Conservation (phyloP, 1,140 invertebrate genomes). For the Phenacoccus solenopsis region DNA sequence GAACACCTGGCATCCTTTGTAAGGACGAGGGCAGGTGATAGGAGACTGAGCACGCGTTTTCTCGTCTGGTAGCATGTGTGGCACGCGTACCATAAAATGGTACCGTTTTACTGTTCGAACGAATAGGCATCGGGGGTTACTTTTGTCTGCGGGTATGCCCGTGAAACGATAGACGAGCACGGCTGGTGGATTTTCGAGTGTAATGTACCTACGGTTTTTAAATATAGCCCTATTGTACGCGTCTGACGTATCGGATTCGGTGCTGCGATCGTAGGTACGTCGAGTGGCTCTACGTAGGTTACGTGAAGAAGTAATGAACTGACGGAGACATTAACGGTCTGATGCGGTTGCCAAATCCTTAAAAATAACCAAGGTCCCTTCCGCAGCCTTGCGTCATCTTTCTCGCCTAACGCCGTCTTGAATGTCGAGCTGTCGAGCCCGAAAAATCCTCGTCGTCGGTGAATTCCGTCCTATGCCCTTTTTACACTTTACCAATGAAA, state of each 20-base stretch:
- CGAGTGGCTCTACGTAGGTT: too few species aligned
- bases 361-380: conserved; percentile 14
- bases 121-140: background rate
- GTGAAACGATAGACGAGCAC: background rate
- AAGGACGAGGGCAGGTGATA: conserved; percentile 1
- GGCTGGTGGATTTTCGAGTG: too few species aligned
- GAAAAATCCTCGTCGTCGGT: background rate
- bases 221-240: too few species aligned
- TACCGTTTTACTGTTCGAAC: background rate
- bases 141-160: background rate
- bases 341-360: conserved; percentile 6
- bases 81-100: background rate
- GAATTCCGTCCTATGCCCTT: background rate
- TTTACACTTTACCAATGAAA: background rate
- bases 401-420: background rate
- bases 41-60: background rate
- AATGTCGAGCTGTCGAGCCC: background rate
- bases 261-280: too few species aligned
- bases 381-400: conserved; percentile 7
- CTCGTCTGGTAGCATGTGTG: background rate
- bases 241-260: too few species aligned
- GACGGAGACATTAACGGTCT: background rate
- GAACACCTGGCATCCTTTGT: conserved; percentile 12
- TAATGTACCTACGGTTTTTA: too few species aligned
- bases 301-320: background rate